phyloP scores from a whole-genome alignment of 1,140 invertebrate genomes.

The Trichonephila inaurata region DNA sequence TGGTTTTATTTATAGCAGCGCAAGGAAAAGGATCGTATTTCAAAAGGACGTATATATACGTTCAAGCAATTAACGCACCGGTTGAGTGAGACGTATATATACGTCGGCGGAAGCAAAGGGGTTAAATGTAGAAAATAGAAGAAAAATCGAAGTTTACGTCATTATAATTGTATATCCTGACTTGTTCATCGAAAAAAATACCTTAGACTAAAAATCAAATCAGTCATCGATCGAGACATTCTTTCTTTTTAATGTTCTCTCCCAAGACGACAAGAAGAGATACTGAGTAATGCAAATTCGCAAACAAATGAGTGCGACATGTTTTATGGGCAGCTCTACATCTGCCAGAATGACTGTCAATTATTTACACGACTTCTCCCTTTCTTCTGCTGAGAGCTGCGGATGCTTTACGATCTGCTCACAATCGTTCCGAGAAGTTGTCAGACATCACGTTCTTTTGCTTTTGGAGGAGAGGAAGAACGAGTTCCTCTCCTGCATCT shows the following conservation, averaged over 20 bases:
- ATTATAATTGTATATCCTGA: too few relatives aligned
- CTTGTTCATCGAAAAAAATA: too few relatives aligned
- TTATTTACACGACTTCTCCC: constrained; percentile 6
- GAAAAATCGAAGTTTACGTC: too few relatives aligned
- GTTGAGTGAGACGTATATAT: too few relatives aligned
- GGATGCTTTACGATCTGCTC: not conserved
- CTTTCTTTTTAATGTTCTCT: not conserved
- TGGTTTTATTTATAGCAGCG: too few relatives aligned
- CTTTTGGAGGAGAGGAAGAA: not conserved
- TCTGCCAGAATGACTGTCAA: constrained; percentile 6
- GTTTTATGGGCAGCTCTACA: constrained; percentile 31
- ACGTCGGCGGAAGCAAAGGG: too few relatives aligned
- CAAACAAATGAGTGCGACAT: constrained; percentile 9
- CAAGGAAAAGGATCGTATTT: too few relatives aligned
- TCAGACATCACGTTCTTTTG: constrained; percentile 14
- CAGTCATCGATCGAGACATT: not conserved
- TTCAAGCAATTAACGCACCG: too few relatives aligned
- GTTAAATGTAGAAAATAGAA: too few relatives aligned
- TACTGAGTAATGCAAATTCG: not conserved
- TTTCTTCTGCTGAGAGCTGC: not conserved
- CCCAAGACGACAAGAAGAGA: too few relatives aligned
- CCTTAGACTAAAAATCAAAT: not conserved
- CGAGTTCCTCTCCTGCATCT: not conserved
- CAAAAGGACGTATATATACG: too few relatives aligned
- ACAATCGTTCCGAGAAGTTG: not conserved